phyloP scores from a whole-genome alignment of 2,113 vertebrate genomes.

The Anser brachyrhynchus region DNA sequence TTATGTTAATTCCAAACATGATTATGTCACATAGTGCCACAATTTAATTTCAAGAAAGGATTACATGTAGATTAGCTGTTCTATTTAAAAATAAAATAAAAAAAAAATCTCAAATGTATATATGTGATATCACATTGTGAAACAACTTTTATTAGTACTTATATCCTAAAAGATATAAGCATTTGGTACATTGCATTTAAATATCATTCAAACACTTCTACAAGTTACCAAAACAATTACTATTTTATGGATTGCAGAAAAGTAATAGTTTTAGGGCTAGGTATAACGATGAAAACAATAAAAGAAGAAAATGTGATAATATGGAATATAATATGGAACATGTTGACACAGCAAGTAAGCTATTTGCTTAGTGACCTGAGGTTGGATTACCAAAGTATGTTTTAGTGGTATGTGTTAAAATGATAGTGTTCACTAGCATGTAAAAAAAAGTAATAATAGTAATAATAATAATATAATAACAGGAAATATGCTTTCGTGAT shows the following conservation, averaged over 20 bases:
- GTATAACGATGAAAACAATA: not conserved
- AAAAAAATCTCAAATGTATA: not conserved
- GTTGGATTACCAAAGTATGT: not conserved
- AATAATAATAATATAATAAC: too few relatives aligned
- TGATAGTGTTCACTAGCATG: not conserved
- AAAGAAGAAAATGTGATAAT: not conserved
- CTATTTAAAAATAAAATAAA: not conserved
- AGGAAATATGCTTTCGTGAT: not conserved
- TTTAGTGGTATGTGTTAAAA: not conserved
- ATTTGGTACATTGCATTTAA: not conserved
- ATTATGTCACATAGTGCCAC: conserved; percentile 13
- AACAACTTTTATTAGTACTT: not conserved
- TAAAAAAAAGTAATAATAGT: not conserved
- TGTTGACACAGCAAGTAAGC: not conserved
- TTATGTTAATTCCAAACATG: conserved; percentile 23
- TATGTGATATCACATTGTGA: not conserved
- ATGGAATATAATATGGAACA: not conserved
- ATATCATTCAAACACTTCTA: not conserved
- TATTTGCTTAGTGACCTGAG: not conserved
- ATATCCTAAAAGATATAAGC: not conserved
- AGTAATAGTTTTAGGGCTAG: not conserved
- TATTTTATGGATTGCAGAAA: not conserved
- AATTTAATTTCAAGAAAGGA: conserved; percentile 52
- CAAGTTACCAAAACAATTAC: not conserved
- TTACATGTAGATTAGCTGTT: conserved; percentile 41